Conservation (phyloP, 2,888 invertebrate species). For the Smittia aterrima region DNA sequence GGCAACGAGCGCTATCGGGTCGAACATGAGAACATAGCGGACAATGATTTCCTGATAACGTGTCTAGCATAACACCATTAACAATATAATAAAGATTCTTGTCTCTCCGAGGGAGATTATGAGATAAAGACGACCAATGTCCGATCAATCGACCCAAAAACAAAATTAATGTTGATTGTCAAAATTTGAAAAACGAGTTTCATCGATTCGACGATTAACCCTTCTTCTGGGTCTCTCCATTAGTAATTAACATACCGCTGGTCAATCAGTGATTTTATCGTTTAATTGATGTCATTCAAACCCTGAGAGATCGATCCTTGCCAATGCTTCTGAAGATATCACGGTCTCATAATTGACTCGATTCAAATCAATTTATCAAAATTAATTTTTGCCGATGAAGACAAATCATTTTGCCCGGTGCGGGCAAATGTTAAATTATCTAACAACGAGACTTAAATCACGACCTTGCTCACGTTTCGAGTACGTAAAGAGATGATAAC, state of each 20-base stretch:
- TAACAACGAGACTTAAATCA: no score
- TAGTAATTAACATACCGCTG: background rate
- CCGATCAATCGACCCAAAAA: background rate
- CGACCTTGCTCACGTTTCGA: background rate
- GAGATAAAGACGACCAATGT: background rate
- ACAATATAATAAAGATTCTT: background rate
- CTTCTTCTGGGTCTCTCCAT: slow-evolving; percentile 1
- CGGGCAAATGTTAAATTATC: no score
- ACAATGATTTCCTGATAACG: slow-evolving; percentile 13
- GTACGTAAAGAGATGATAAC: background rate
- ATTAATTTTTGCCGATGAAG: background rate
- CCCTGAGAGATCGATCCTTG: background rate
- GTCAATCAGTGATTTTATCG: slow-evolving; percentile 7
- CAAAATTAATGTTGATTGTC: background rate
- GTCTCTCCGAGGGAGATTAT: background rate
- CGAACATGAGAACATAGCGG: background rate
- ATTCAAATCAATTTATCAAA: slow-evolving; percentile 14
- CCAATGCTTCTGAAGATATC: background rate
- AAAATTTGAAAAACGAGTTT: slow-evolving; percentile 14
- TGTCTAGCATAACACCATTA: slow-evolving; percentile 8
- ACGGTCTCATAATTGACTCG: background rate
- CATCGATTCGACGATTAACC: background rate
- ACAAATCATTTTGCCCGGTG: background rate
- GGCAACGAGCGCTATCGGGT: background rate
- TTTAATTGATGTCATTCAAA: slow-evolving; percentile 26